A percentile compares a stretch with the other conserved stretches of the same genome.
Evolutionary conservation across 1,140 invertebrate genomes (phyloP).

Genomic region (Zaprionus gabonicus): DNA sequence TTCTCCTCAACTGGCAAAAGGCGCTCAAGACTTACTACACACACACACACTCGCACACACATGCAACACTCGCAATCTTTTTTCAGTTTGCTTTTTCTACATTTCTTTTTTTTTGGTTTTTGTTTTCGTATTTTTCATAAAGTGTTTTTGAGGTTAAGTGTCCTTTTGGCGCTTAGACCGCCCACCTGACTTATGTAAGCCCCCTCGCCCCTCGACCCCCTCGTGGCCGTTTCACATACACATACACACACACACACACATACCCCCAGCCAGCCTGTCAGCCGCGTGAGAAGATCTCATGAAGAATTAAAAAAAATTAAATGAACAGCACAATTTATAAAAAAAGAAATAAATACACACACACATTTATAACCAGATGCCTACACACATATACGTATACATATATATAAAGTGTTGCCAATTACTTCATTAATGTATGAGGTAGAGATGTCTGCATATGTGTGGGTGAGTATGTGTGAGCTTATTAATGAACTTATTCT

Average conservation of each 20-base stretch:
- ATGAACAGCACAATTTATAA: slow-evolving; percentile 38
- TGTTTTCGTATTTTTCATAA: slow-evolving; percentile 62
- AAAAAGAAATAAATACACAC: slow-evolving; percentile 34
- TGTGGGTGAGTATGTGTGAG: slow-evolving; percentile 83
- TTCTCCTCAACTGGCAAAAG: slow-evolving; percentile 59
- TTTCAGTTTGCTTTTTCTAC: slow-evolving; percentile 30
- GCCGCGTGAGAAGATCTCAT: slow-evolving; percentile 74
- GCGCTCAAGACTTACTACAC: slow-evolving; percentile 74
- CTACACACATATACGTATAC: slow-evolving; percentile 65
- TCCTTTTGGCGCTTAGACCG: slow-evolving; percentile 70
- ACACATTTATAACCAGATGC: slow-evolving; percentile 59
- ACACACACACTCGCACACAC: slow-evolving; percentile 19
- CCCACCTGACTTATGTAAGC: slow-evolving; percentile 2
- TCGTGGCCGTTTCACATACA: background rate
- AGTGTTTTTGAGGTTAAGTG: slow-evolving; percentile 82
- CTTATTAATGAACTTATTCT: slow-evolving; percentile 74
- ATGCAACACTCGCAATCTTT: slow-evolving; percentile 36
- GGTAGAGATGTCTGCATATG: slow-evolving; percentile 82
- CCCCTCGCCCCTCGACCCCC: background rate
- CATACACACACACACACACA: background rate
- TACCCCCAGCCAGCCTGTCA: background rate
- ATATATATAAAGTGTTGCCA: slow-evolving; percentile 79
- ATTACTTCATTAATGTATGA: slow-evolving; percentile 83
- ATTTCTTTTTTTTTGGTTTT: slow-evolving; percentile 38
- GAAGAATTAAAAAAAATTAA: slow-evolving; percentile 20